Evolutionary conservation across 2,888 invertebrate genomes (phyloP).

Genomic region (Hirudinaria manillensis): DNA sequence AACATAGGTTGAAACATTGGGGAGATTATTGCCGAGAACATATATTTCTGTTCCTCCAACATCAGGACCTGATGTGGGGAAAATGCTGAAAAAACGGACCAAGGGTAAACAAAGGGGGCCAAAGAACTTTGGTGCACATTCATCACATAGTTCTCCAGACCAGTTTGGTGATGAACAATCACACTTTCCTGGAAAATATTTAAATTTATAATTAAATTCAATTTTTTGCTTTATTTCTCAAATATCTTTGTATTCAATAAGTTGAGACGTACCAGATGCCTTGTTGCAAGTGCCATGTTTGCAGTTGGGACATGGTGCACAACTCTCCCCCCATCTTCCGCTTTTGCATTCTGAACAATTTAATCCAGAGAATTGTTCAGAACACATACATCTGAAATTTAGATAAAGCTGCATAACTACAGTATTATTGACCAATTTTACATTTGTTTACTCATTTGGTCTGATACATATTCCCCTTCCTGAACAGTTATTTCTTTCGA

Average conservation of each 20-base stretch:
- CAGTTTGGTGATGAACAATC: conserved; percentile 38
- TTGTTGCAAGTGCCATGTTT: conserved; percentile 37
- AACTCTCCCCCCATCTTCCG: conserved; percentile 32
- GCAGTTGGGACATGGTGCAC: conserved; percentile 38
- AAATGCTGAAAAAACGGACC: conserved; percentile 34
- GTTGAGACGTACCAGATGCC: conserved; percentile 32
- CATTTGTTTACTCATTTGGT: conserved; percentile 29
- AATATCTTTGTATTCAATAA: not conserved
- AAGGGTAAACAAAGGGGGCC: conserved; percentile 40
- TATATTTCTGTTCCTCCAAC: conserved; percentile 37
- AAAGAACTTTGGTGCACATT: conserved; percentile 40
- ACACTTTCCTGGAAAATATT: conserved; percentile 36
- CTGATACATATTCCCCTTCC: conserved; percentile 31
- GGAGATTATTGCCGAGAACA: conserved; percentile 41
- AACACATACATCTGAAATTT: conserved; percentile 29
- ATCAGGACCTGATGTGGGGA: conserved; percentile 38
- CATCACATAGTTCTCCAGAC: conserved; percentile 40
- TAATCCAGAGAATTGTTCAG: conserved; percentile 18
- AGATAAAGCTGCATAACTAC: not conserved
- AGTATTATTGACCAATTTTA: not conserved
- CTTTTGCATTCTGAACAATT: conserved; percentile 27
- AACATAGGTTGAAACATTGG: conserved; percentile 36
- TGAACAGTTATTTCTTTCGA: conserved; percentile 30
- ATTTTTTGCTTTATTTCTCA: not conserved
- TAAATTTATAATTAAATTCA: not conserved